Base-by-base conservation (phyloP, 2,113 vertebrate genomes). In the Hippocampus barbouri region DNA sequence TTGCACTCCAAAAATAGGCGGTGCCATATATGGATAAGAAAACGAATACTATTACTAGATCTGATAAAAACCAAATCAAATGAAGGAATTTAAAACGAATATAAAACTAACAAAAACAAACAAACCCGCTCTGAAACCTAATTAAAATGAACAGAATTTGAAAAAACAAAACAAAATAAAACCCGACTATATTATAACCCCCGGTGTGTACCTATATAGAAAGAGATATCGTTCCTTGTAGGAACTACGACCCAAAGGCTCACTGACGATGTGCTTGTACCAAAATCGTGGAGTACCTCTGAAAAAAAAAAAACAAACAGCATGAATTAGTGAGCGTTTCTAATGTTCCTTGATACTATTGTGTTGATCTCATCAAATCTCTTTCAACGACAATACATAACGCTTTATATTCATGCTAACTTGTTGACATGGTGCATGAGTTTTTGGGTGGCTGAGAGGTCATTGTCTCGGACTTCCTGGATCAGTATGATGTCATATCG, bases 141-240 rank as follows among this genome's bases (percentile, higher is more conserved):
- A 30, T 30, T 30, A 30, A 30, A 30, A 30, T 30, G 30, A 30
- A 30, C 30, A 3, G 30, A 30, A 30, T 30, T 30, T 30, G 30
- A 30, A 30, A 27, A 27, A 27, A 27, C 27, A 27, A 27, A 27
- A 27, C 27, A 30, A 30, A 30, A 30, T 30, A 30, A 30, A 27
- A 27, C 27, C 27, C 27, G 27, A 27, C 27, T 27, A 27, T 27
- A 27, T 27, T 27, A 27, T 27, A 27, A 27, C 27, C 27, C 27
- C 27, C 30, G 30, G 34, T 43, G 30, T 8, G 9, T 49, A 90
- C 96, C 94, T 96, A 88, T 96, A 98, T 53, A 98, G 25, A 61
- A 94, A 98, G 71, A 98, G 90, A 60, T 98, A 98, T 83, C 92
- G 91, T 83, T 98, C 97, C 78, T 92, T 96, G 72, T 98, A 98